Evolutionary conservation across 1,140 invertebrate species (phyloP).

Genomic region (Drosophila prosaltans): DNA sequence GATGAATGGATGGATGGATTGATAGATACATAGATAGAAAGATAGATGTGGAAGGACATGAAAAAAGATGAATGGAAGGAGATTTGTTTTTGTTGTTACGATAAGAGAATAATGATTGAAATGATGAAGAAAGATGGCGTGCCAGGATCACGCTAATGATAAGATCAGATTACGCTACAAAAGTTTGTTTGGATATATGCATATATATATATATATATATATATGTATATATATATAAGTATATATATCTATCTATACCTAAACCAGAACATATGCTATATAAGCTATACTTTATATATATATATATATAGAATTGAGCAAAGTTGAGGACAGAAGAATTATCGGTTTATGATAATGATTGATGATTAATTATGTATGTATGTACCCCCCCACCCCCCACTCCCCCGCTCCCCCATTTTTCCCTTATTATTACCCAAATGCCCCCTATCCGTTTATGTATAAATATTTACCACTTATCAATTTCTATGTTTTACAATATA

Average conservation of each 20-base stretch:
- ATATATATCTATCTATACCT: conserved; percentile 53
- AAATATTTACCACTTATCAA: conserved; percentile 71
- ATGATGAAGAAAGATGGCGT: conserved; percentile 10
- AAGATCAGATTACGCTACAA: conserved; percentile 37
- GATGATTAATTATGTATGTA: background rate
- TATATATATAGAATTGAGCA: conserved; percentile 35
- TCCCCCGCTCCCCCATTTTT: background rate
- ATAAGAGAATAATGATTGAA: background rate
- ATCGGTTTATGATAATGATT: conserved; percentile 13
- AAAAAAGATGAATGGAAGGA: conserved; percentile 3
- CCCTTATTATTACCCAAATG: background rate
- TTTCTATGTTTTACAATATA: conserved; percentile 60
- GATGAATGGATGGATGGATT: conserved; percentile 16
- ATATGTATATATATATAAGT: conserved; percentile 26
- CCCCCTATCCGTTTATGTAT: conserved; percentile 61
- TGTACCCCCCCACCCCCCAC: background rate
- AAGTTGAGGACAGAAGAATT: conserved; percentile 23
- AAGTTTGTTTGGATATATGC: conserved; percentile 70
- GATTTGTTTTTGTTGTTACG: conserved; percentile 65
- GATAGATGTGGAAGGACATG: conserved; percentile 5
- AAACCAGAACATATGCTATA: conserved; percentile 61
- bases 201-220: conserved; percentile 47
- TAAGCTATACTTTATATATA: conserved; percentile 57
- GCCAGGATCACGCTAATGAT: conserved; percentile 37
- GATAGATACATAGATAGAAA: too few relatives aligned